Conservation (phyloP, 2,888 invertebrate genomes). For the Acrobasis repandana region DNA sequence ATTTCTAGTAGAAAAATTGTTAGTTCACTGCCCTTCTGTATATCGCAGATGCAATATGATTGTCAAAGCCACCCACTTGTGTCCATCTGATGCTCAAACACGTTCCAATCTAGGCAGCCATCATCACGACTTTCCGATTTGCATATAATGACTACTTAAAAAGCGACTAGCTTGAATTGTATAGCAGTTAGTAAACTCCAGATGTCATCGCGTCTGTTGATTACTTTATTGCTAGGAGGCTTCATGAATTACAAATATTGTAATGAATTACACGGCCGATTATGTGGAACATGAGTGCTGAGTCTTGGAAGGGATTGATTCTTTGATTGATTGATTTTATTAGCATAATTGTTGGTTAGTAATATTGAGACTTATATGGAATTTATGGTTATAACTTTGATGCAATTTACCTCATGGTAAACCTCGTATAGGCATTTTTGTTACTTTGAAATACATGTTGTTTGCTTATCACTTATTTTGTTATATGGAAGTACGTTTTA, state of each 20-base stretch:
- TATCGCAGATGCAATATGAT: slow-evolving; percentile 14
- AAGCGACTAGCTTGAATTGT: slow-evolving; percentile 63
- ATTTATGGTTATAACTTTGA: not conserved
- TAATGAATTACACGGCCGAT: slow-evolving; percentile 10
- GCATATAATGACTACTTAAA: slow-evolving; percentile 75
- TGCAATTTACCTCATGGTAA: no score
- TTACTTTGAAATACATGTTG: no score
- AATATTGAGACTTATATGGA: slow-evolving; percentile 27
- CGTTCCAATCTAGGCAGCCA: slow-evolving; percentile 57
- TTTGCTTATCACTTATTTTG: no score
- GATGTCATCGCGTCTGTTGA: slow-evolving; percentile 66
- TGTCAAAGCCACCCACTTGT: slow-evolving; percentile 25
- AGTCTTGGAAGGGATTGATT: slow-evolving; percentile 21
- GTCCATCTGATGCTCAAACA: slow-evolving; percentile 41
- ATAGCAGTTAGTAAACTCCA: slow-evolving; percentile 50
- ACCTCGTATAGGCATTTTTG: not conserved
- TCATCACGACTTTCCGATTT: slow-evolving; percentile 67
- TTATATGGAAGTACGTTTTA: no score
- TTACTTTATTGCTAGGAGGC: slow-evolving; percentile 52
- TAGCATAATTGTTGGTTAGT: slow-evolving; percentile 19
- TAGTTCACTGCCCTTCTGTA: no score
- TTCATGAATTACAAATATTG: slow-evolving; percentile 38
- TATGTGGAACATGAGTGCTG: not conserved
- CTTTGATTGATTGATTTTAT: slow-evolving; percentile 9
- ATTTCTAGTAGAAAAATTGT: no score